Evolutionary conservation across 1,140 invertebrate genomes (phyloP).

Genomic region (Oscheius sp.): DNA sequence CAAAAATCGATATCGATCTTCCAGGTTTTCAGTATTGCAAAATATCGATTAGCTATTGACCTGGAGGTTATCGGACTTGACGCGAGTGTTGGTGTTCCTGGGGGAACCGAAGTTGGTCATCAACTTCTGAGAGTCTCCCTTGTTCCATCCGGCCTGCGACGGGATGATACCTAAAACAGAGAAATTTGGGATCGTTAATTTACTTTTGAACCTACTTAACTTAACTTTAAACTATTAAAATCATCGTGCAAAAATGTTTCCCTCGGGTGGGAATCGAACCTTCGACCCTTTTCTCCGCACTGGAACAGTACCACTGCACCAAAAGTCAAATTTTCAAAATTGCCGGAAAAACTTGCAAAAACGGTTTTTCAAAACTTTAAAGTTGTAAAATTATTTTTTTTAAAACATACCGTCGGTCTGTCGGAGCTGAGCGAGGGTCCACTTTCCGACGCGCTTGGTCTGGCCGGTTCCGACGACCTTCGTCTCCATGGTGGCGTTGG

Average conservation of each 20-base stretch:
- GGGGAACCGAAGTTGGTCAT: conserved; percentile 61
- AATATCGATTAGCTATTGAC: conserved; percentile 31
- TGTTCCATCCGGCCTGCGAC: conserved; percentile 62
- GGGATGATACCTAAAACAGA: conserved; percentile 52
- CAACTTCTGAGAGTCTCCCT: conserved; percentile 61
- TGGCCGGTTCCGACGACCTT: conserved; percentile 53
- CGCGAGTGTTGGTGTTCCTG: conserved; percentile 58
- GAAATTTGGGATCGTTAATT: too few species aligned
- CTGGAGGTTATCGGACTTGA: conserved; percentile 59
- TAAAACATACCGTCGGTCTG: conserved; percentile 48
- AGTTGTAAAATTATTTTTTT: background rate
- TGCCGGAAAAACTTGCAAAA: too few species aligned
- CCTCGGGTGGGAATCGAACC: too few species aligned
- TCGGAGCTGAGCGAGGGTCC: conserved; percentile 59
- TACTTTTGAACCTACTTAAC: too few species aligned
- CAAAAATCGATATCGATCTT: too few species aligned
- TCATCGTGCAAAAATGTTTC: too few species aligned
- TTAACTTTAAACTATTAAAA: too few species aligned
- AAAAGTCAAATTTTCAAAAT: too few species aligned
- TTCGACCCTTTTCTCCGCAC: too few species aligned
- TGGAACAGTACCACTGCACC: background rate
- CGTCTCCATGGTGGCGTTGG: conserved; percentile 61
- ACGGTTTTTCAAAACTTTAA: too few species aligned
- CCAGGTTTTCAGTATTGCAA: too few species aligned
- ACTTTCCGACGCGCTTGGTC: conserved; percentile 60